These are phyloP conservation scores for Anthonomus grandis DNA, from an alignment of 1,140 invertebrate genomes.

Conservation along the genomic window DNA sequence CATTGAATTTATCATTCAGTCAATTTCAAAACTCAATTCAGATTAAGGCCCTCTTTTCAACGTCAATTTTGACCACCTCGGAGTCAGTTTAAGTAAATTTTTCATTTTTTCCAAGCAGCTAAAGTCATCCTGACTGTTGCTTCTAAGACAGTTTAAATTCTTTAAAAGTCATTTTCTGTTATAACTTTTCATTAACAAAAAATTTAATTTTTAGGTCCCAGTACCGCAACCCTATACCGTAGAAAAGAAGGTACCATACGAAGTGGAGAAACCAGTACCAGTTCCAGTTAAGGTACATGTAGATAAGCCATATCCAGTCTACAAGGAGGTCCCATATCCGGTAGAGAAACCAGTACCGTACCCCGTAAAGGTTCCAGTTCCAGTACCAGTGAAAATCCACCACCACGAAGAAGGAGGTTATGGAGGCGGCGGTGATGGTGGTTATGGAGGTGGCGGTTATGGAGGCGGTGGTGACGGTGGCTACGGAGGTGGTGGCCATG, in stretches of 20 bases:
- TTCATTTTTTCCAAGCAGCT: too few species aligned
- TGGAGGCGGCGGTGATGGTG: conserved; percentile 19
- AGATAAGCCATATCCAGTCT: conserved; percentile 73
- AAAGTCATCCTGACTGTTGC: too few species aligned
- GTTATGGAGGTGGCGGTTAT: conserved; percentile 17
- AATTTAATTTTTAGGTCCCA: conserved; percentile 48
- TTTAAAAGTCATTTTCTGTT: too few species aligned
- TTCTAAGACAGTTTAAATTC: too few species aligned
- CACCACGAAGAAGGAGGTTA: conserved; percentile 39
- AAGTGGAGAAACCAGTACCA: conserved; percentile 70
- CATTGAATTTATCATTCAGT: too few species aligned
- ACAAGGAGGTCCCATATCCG: conserved; percentile 68
- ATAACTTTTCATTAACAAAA: too few species aligned
- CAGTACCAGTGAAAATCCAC: conserved; percentile 49
- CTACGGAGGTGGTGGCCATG: conserved; percentile 7
- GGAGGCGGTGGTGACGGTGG: conserved; percentile 17
- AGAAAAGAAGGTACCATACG: conserved; percentile 62
- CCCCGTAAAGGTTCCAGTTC: conserved; percentile 64
- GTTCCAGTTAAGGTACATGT: conserved; percentile 74
- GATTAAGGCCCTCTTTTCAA: too few species aligned
- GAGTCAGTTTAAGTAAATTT: too few species aligned
- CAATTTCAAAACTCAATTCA: too few species aligned
- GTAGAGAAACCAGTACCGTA: conserved; percentile 72
- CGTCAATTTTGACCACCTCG: too few species aligned
- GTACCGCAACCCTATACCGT: conserved; percentile 77